phyloP scores from a whole-genome alignment of 2,797 vertebrate species.

The Notoglanidium macrostoma region DNA sequence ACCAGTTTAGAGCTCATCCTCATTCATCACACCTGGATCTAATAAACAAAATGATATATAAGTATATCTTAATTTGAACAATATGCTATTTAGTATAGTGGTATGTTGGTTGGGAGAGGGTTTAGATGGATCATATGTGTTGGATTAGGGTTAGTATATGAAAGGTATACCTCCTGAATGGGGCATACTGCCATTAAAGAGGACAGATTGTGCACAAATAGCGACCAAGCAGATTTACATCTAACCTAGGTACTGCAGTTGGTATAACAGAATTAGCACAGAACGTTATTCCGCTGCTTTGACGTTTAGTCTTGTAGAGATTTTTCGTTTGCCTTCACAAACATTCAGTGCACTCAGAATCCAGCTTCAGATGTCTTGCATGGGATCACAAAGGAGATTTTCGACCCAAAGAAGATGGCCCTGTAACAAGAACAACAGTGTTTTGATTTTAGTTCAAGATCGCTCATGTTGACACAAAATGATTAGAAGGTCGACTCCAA shows the following conservation, averaged over 20 bases:
- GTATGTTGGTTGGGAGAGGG: background rate
- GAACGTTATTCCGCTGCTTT: background rate
- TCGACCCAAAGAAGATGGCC: slow-evolving; percentile 80
- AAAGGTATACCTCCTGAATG: background rate
- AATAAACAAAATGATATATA: background rate
- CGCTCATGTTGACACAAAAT: background rate
- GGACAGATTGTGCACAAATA: background rate
- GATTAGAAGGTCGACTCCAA: background rate
- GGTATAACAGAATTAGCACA: background rate
- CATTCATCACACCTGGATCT: background rate
- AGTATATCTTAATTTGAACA: background rate
- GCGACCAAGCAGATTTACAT: background rate
- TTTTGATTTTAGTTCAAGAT: background rate
- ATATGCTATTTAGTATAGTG: background rate
- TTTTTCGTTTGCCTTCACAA: background rate
- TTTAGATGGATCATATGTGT: background rate
- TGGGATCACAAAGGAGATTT: slow-evolving; percentile 81
- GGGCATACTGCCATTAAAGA: background rate
- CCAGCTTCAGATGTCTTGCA: slow-evolving; percentile 67
- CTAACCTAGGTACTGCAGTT: background rate
- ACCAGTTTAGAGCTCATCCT: background rate
- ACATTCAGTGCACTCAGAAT: background rate
- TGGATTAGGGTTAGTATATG: background rate
- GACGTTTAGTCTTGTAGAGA: background rate
- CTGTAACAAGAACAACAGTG: slow-evolving; percentile 65